A percentile compares a stretch with the other conserved stretches of the same genome.
phyloP scores from a whole-genome alignment of 2,888 invertebrate genomes.

The Leucophenga montana region DNA sequence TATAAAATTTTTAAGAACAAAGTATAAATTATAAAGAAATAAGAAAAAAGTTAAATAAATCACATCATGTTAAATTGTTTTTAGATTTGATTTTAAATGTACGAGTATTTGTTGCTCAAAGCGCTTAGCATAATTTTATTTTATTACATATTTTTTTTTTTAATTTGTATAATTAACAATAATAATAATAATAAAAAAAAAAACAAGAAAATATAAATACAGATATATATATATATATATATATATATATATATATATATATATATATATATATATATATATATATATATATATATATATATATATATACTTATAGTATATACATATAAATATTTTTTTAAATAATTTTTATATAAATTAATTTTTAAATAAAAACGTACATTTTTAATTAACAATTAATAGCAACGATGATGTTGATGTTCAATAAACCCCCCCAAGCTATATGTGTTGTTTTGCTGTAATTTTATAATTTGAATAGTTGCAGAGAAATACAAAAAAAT shows the following conservation, averaged over 20 bases:
- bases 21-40: neutral
- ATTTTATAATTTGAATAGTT: too few relatives aligned
- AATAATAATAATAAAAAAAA: neutral
- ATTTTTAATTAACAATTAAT: too few relatives aligned
- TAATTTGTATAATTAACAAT: neutral
- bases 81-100: neutral
- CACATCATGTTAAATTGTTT: neutral
- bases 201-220: constrained; percentile 1
- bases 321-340: neutral
- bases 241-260: neutral
- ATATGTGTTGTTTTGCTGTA: too few relatives aligned
- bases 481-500: too few relatives aligned
- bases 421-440: too few relatives aligned
- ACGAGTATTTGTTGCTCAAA: constrained; percentile 14
- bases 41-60: neutral
- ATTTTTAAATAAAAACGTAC: neutral
- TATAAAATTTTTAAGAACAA: neutral
- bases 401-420: too few relatives aligned
- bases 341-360: neutral
- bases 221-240: neutral
- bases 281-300: too few relatives aligned
- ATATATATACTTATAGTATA: neutral
- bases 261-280: neutral
- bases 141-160: too few relatives aligned
- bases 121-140: constrained; percentile 10